Percentiles rank a stretch among this genome's conserved stretches.
These are phyloP conservation scores for Heliconius charithonia DNA, from an alignment of 2,888 invertebrate genomes.

Conservation along the genomic window DNA sequence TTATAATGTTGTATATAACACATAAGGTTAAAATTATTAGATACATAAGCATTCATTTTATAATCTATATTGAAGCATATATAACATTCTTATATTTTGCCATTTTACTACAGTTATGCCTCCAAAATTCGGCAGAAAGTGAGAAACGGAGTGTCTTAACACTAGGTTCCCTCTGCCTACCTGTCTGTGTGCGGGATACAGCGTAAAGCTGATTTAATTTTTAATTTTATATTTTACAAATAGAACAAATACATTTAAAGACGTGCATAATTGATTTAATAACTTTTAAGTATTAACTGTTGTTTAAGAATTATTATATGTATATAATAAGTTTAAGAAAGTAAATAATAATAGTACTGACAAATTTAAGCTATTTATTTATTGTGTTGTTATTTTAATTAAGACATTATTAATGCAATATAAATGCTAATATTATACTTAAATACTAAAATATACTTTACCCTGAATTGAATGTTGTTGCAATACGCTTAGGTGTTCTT, in stretches of 20 bases:
- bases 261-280: neutral
- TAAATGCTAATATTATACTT: neutral
- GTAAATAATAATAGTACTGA: neutral
- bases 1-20: neutral
- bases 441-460: conserved; percentile 43
- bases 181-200: too few relatives aligned
- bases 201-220: too few relatives aligned
- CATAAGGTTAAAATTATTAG: neutral
- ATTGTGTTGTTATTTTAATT: neutral
- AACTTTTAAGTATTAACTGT: neutral
- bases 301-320: neutral
- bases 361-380: neutral
- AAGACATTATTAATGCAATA: neutral
- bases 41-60: neutral
- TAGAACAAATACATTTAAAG: neutral
- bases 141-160: too few relatives aligned
- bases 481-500: conserved; percentile 69
- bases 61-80: neutral
- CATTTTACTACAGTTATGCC: too few relatives aligned
- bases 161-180: too few relatives aligned
- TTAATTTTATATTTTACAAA: too few relatives aligned
- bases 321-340: neutral
- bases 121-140: too few relatives aligned
- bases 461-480: conserved; percentile 72
- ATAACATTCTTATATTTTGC: neutral